Percentiles rank a stretch among this genome's conserved stretches.
Conservation (phyloP, 2,888 invertebrate genomes). For the Cantharis nigra region DNA sequence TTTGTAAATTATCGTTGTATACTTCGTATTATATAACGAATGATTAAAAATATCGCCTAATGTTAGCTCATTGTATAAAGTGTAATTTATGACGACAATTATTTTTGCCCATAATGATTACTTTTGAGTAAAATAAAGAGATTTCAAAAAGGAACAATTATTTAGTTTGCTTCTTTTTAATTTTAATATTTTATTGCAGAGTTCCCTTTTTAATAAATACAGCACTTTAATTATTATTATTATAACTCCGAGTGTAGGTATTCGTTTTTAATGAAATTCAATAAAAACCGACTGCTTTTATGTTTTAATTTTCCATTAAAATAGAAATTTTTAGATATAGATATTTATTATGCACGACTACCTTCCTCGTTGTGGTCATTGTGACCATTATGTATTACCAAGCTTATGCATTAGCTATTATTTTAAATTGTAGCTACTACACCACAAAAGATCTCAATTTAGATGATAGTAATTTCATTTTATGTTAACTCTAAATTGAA, state of each 20-base stretch:
- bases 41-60: not conserved
- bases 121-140: not conserved
- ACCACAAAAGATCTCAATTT: not conserved
- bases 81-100: not conserved
- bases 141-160: not conserved
- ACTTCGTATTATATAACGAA: not conserved
- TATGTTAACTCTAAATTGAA: not conserved
- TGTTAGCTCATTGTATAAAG: not conserved
- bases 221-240: not conserved
- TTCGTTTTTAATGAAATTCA: not conserved
- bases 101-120: not conserved
- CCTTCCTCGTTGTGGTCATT: not conserved
- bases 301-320: not conserved
- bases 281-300: not conserved
- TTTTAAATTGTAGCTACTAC: not conserved
- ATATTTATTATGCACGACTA: not conserved
- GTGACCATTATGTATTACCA: not conserved
- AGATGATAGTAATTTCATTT: not conserved
- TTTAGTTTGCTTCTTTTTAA: no score
- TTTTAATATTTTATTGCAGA: not conserved
- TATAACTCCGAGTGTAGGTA: not conserved
- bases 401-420: not conserved
- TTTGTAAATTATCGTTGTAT: slow-evolving; percentile 22
- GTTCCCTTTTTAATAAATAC: not conserved
- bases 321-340: not conserved